Evolutionary conservation across 1,140 invertebrate species (phyloP).

Genomic region (Aphidius gifuensis): DNA sequence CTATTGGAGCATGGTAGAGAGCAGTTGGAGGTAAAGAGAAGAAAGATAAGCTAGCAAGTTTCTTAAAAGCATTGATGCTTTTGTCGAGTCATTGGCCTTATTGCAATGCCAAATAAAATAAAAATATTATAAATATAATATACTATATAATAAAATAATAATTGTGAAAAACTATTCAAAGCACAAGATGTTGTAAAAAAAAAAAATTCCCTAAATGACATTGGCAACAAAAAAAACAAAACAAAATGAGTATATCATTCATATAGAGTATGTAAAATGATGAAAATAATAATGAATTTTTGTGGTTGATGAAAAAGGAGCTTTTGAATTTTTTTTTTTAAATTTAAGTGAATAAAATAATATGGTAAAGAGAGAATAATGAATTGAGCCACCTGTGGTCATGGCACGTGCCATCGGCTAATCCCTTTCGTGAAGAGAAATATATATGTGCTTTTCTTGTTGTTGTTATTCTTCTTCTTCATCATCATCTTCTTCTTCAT

Average conservation of each 20-base stretch:
- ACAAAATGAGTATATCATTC: too few relatives aligned
- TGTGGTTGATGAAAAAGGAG: not conserved
- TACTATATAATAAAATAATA: not conserved
- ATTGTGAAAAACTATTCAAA: not conserved
- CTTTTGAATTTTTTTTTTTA: not conserved
- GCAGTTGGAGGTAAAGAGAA: slow-evolving; percentile 1
- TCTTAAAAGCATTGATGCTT: slow-evolving; percentile 13
- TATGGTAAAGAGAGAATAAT: slow-evolving; percentile 23
- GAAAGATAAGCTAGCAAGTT: slow-evolving; percentile 15
- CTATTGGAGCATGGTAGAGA: slow-evolving; percentile 25
- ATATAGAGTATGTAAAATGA: too few relatives aligned
- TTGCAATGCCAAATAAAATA: slow-evolving; percentile 5
- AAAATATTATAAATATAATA: not conserved
- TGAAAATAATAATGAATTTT: not conserved
- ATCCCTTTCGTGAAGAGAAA: slow-evolving; percentile 10
- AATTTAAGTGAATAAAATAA: not conserved
- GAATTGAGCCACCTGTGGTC: slow-evolving; percentile 42
- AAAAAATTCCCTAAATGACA: not conserved
- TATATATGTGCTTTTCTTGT: too few relatives aligned
- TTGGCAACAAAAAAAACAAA: not conserved
- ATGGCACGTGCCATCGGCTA: slow-evolving; percentile 42
- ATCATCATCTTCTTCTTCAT: too few relatives aligned
- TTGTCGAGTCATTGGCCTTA: slow-evolving; percentile 9
- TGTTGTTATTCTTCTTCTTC: too few relatives aligned
- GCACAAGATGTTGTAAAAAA: not conserved